These are phyloP conservation scores for Brienomyrus brachyistius DNA, from an alignment of 2,113 vertebrate species.

Conservation along the genomic window DNA sequence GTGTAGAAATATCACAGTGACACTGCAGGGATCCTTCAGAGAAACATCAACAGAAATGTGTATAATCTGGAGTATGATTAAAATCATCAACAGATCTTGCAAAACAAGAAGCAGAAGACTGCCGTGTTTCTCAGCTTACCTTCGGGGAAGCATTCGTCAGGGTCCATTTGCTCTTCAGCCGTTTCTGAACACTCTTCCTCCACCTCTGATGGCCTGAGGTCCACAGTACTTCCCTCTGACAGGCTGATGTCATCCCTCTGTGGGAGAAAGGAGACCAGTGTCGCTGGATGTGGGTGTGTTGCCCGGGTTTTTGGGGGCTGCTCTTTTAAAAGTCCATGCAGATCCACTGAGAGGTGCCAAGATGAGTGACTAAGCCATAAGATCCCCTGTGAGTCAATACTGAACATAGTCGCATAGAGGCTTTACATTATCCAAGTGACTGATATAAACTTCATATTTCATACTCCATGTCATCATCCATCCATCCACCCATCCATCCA, in stretches of 20 bases:
- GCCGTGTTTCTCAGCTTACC: conserved; percentile 46
- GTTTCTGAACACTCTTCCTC: conserved; percentile 82
- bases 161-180: conserved; percentile 80
- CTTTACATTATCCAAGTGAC: neutral
- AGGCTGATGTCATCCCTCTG: conserved; percentile 77
- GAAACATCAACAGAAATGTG: neutral
- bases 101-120: neutral
- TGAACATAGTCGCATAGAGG: neutral
- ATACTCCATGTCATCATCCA: neutral
- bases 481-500: neutral
- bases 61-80: neutral
- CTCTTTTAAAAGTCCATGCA: neutral
- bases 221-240: conserved; percentile 93
- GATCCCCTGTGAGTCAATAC: neutral
- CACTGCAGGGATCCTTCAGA: conserved; percentile 21
- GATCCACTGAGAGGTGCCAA: neutral
- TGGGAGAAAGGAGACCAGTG: conserved; percentile 28
- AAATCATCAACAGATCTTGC: conserved; percentile 10
- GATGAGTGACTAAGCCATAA: neutral
- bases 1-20: neutral
- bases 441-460: neutral
- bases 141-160: conserved; percentile 89
- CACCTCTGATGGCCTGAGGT: conserved; percentile 87
- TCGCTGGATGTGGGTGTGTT: neutral
- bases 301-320: neutral